A percentile compares a stretch with the other conserved stretches of the same genome.
These are phyloP conservation scores for Ellobius talpinus DNA, from an alignment of 2,113 vertebrate species.

Conservation along the genomic window DNA sequence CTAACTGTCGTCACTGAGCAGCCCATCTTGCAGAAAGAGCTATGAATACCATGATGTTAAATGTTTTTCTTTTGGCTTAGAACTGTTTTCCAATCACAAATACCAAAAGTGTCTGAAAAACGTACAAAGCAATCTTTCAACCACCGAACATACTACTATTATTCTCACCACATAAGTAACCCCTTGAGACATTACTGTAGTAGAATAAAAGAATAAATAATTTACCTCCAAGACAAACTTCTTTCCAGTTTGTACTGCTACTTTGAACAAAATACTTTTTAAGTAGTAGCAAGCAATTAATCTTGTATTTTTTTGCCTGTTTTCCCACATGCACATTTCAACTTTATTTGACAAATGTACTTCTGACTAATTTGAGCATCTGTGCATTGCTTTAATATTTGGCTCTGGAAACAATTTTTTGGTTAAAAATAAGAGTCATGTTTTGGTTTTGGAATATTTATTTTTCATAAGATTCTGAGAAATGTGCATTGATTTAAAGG, in stretches of 20 bases:
- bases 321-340: slow-evolving; percentile 2
- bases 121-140: not conserved
- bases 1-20: not conserved
- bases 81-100: slow-evolving; percentile 14
- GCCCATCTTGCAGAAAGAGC: not conserved
- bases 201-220: slow-evolving; percentile 49
- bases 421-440: slow-evolving; percentile 52
- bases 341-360: slow-evolving; percentile 59
- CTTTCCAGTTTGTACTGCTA: not conserved
- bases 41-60: not conserved
- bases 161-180: slow-evolving; percentile 1
- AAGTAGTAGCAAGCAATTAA: not conserved
- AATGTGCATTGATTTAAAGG: not conserved
- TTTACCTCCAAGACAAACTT: not conserved
- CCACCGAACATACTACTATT: not conserved
- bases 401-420: not conserved
- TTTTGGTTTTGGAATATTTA: slow-evolving; percentile 39
- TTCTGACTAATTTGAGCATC: slow-evolving; percentile 63
- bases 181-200: slow-evolving; percentile 32
- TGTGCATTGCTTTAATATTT: slow-evolving; percentile 30
- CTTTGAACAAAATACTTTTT: not conserved
- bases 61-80: not conserved
- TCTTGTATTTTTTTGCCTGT: not conserved
- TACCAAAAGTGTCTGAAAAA: not conserved
- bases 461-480: slow-evolving; percentile 45